Base-by-base conservation (phyloP, 64 coral and sea anemone species). In the Porites lutea region DNA sequence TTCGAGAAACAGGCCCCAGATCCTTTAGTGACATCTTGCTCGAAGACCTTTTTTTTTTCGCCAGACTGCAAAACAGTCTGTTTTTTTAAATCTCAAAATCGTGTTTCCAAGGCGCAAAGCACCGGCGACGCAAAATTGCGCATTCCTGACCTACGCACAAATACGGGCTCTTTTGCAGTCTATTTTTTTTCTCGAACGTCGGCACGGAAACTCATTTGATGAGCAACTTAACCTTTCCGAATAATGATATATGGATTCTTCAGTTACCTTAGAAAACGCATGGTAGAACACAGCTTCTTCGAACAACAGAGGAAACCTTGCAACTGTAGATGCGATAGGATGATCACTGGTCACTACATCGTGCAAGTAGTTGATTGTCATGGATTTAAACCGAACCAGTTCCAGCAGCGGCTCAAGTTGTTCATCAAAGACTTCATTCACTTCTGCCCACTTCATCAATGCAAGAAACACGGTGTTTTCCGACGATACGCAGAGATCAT, bases 301-400 rank as follows among this genome's bases (percentile, higher is more conserved):
- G 88, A 97, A 97, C 66, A 97, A 23, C 50, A 67, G 75, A 18
- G 75, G 67, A 64, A 97, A 97, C 18, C 73, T 91, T 19, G 82
- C 48, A 18, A 97, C 95, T 77, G 95, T 97, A 37, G 88, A 74
- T 23, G 95, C 95, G 46, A 94, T 94, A 11, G 95, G 92, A 82
- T 97, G 95, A 11, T 76, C 82, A 44, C 95, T 97, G 16, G 95
- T 94, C 0, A 97, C 92, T 4, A 97, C 90, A 78, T 97, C 95
- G 37, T 97, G 95, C 6, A 97, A 79, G 65, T 97, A 97, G 59
- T 97, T 97, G 27, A 97, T 97, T 1, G 95, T 97, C 50, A 97
- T 88, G 83, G 72, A 65, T 69, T 90, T 90, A 71, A 97, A 94
- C 4, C 95, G 78, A 2, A 97, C 88, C 12, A 91, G 88, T 20